Base-by-base conservation (phyloP, 2,888 invertebrate genomes). In the Aromia moschata region DNA sequence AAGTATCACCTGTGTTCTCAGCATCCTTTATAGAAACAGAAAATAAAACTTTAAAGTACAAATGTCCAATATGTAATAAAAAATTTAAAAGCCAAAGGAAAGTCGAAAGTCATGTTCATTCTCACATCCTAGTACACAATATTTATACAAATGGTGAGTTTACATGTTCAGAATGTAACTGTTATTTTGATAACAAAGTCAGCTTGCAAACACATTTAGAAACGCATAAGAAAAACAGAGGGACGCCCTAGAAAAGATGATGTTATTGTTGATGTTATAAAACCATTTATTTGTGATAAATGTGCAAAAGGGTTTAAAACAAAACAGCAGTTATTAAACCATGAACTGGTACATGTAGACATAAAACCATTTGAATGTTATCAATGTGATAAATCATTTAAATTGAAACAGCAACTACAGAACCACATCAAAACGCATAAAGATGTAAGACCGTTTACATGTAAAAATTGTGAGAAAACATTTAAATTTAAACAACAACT, bases 401-500 rank as follows among this genome's bases (percentile, higher is more conserved):
- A 65, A 56, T 49, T 67, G 47, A 72, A 72, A 56, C 72, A 68
- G 30, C 70, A 72, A 33, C 55, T 73, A 41, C 55, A 68, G 31
- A 67, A 64, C 33, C 73, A 73, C 56, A 41, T 38, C 16, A 61
- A 62, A 58, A 59, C 65, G 7, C 72, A 72, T 47, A 55, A 60
- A 33, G 60, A 67, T 40, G 18, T 54, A 5, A 65, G 62, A 38
- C 67, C 68, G 10, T 73, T 67, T 49, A 41, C 30, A 9, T 74
- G 74, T 57, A 58, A 59, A 0, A 31, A 47, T 12, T 74, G 74
- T 56, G 51, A 65, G 2, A 74, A 73, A 51, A 36, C 44, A 7
- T 74, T 74, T 56, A 70, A 67, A 31, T 65, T 72, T 25, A 72
- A 72, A 45, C 72, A 70, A 30, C 72, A 72, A 46, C 53, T 71